Conservation (phyloP, 2,797 vertebrate genomes). For the Sebastes paucispinis region DNA sequence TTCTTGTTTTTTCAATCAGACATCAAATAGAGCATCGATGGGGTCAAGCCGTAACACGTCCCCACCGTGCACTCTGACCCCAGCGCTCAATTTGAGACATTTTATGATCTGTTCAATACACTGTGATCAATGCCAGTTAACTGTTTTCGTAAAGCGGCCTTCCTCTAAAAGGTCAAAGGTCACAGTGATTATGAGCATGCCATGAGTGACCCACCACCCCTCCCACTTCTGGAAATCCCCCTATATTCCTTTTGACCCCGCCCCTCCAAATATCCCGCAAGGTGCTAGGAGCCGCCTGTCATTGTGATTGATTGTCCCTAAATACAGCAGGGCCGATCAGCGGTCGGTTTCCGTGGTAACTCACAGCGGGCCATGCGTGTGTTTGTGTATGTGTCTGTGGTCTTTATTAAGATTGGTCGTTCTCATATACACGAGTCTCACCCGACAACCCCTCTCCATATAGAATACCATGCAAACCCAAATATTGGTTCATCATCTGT, state of each 20-base stretch:
- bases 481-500: conserved; percentile 61
- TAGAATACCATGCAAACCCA: conserved; percentile 43
- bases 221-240: conserved; percentile 4
- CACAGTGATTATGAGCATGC: conserved; percentile 47
- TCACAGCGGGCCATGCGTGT: conserved; percentile 47
- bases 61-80: conserved; percentile 49
- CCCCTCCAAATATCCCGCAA: conserved; percentile 52
- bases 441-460: conserved; percentile 18
- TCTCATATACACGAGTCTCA: conserved; percentile 29
- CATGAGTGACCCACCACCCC: not conserved
- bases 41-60: conserved; percentile 34
- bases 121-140: conserved; percentile 63
- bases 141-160: conserved; percentile 18
- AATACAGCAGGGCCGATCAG: conserved; percentile 50
- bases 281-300: conserved; percentile 60
- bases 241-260: conserved; percentile 21
- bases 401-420: conserved; percentile 59
- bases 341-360: conserved; percentile 52
- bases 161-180: conserved; percentile 49
- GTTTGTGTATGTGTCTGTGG: conserved; percentile 58
- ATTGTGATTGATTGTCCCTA: conserved; percentile 69
- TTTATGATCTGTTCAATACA: conserved; percentile 66
- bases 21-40: conserved; percentile 23
- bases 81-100: not conserved
- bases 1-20: conserved; percentile 31